These are phyloP conservation scores for Lordiphosa andalusiaca DNA, from an alignment of 2,888 invertebrate species.

Conservation along the genomic window DNA sequence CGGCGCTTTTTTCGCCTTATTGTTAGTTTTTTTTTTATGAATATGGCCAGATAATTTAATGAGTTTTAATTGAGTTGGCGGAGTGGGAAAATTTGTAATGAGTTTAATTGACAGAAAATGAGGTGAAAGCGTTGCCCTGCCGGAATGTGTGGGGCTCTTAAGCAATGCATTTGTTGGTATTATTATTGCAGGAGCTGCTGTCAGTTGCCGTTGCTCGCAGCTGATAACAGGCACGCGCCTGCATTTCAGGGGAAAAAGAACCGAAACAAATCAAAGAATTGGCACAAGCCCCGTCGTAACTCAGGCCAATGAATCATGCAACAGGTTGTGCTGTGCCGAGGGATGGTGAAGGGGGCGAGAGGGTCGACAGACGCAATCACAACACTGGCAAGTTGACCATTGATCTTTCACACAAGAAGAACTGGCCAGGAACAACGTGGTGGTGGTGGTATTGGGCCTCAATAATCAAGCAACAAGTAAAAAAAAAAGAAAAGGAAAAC, in stretches of 20 bases:
- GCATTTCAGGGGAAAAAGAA: slow-evolving; percentile 22
- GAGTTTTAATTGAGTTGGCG: slow-evolving; percentile 66
- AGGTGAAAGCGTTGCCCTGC: slow-evolving; percentile 56
- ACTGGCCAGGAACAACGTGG: slow-evolving; percentile 15
- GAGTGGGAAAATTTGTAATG: slow-evolving; percentile 47
- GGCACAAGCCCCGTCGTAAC: slow-evolving; percentile 66
- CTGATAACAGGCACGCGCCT: slow-evolving; percentile 66
- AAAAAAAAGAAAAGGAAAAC: slow-evolving; percentile 54
- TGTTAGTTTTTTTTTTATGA: slow-evolving; percentile 69
- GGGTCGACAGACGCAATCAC: slow-evolving; percentile 52
- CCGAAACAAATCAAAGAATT: slow-evolving; percentile 56
- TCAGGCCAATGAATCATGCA: slow-evolving; percentile 64
- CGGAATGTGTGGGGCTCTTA: slow-evolving; percentile 37
- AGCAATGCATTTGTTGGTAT: slow-evolving; percentile 17
- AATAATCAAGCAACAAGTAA: slow-evolving; percentile 41
- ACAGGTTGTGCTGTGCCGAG: slow-evolving; percentile 19
- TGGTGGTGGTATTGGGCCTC: slow-evolving; percentile 10
- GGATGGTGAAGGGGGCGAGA: not conserved
- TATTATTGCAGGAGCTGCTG: slow-evolving; percentile 45
- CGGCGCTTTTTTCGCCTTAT: slow-evolving; percentile 45
- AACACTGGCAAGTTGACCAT: slow-evolving; percentile 58
- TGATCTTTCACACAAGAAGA: slow-evolving; percentile 57
- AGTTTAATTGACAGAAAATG: slow-evolving; percentile 60
- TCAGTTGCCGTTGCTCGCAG: slow-evolving; percentile 53
- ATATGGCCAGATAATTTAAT: slow-evolving; percentile 71